Base-by-base conservation (phyloP, 2,797 vertebrate species). In the Scleropages formosus region DNA sequence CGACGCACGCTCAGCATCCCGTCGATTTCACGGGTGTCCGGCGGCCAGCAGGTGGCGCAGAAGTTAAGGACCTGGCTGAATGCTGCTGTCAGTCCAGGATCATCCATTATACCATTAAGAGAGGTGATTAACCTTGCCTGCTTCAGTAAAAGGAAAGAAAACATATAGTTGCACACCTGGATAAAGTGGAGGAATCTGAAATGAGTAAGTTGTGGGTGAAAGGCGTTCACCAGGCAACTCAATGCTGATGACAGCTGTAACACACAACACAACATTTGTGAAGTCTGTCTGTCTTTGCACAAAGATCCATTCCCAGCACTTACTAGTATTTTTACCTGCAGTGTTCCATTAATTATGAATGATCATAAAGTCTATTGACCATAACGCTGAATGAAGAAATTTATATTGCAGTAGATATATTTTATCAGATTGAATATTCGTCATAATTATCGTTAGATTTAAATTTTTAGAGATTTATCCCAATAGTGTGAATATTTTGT, bases 271-370 rank as follows among this genome's bases (percentile, higher is more conserved):
- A 77, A 76, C 73, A 58, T 80, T 77, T 78, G 65, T 82, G 64
- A 82, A 83, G 75, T 58, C 73, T 66, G 71, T 75, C 39, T 67
- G 67, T 77, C 68, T 67, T 69, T 75, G 85, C 82, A 88, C 81
- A 75, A 75, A 75, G 73, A 79, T 51, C 66, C 3, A 24, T 70
- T 74, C 72, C 71, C 73, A 85, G 91, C 90, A 93, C 92, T 92
- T 88, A 4, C 8, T 39, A 84, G 82, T 85, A 87, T 84, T 76
- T 67, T 73, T 76, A 79, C 77, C 77, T 73, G 84, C 91, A 93
- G 92, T 93, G 90, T 93, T 93, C 84, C 73, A 46, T 64, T 82
- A 47, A 77, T 73, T 72, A 49, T 62, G 27, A 69, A 73, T 26
- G 59, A 26, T 71, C 63, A 58, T 79, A 53, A 12, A 75, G 31